These are phyloP conservation scores for Rotaria sp. DNA, from an alignment of 2,888 invertebrate species.

Conservation along the genomic window DNA sequence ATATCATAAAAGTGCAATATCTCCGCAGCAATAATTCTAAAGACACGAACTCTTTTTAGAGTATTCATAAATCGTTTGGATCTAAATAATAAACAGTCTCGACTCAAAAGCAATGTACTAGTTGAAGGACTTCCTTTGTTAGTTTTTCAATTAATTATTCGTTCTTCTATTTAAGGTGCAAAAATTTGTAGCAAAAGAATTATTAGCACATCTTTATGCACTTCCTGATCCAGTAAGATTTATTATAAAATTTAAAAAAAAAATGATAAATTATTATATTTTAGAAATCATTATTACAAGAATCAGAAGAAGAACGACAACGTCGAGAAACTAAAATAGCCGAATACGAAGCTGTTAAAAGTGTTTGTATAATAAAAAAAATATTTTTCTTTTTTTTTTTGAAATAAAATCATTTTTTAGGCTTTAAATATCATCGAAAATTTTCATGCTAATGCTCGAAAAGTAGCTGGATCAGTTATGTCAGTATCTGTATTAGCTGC, in stretches of 20 bases:
- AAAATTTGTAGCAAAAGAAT: conserved; percentile 5
- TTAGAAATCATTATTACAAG: conserved; percentile 1
- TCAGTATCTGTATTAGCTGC: not conserved
- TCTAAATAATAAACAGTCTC: no score
- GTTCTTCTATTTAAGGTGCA: not conserved
- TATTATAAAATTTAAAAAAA: not conserved
- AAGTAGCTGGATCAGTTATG: not conserved
- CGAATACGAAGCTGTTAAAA: not conserved
- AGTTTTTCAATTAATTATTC: not conserved
- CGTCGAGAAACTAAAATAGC: not conserved
- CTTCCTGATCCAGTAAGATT: not conserved
- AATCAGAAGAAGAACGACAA: conserved; percentile 1
- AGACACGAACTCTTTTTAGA: no score
- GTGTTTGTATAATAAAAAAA: not conserved
- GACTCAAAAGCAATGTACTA: no score
- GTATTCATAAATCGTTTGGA: no score
- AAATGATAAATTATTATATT: not conserved
- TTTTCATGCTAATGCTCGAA: not conserved
- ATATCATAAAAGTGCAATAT: no score
- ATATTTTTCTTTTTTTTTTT: not conserved
- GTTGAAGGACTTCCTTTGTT: no score
- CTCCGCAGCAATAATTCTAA: no score
- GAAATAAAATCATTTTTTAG: not conserved
- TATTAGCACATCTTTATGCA: conserved; percentile 15
- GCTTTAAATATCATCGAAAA: not conserved